Evolutionary conservation across 2,797 vertebrate genomes (phyloP).

Genomic region (Sebastes aleutianus): DNA sequence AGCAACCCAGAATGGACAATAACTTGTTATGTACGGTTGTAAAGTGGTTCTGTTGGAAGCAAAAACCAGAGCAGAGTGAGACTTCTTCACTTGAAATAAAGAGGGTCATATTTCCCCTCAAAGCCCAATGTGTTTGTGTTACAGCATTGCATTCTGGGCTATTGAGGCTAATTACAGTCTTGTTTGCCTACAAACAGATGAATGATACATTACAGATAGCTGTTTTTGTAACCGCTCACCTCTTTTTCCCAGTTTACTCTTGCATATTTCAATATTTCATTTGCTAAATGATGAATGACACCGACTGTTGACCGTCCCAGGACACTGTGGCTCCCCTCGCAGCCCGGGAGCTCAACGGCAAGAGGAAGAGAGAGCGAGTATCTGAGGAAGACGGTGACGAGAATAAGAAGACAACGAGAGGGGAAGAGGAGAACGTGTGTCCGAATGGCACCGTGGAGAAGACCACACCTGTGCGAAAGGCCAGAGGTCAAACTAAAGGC

Average conservation of each 20-base stretch:
- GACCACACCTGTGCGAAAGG: conserved; percentile 67
- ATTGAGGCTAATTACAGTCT: not conserved
- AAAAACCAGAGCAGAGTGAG: not conserved
- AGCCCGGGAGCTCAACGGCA: conserved; percentile 56
- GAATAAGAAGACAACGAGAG: conserved; percentile 12
- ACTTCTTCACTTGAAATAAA: not conserved
- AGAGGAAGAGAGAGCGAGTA: conserved; percentile 70
- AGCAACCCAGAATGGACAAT: not conserved
- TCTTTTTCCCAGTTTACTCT: not conserved
- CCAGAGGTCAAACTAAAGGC: conserved; percentile 52
- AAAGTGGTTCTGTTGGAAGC: no score
- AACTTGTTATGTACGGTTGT: no score
- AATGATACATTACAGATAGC: not conserved
- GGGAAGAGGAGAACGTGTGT: conserved; percentile 75
- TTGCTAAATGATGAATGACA: not conserved
- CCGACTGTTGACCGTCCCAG: conserved; percentile 28
- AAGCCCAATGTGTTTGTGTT: not conserved
- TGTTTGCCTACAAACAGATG: not conserved
- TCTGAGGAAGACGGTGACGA: conserved; percentile 14
- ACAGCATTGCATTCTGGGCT: not conserved
- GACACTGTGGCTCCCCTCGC: conserved; percentile 28
- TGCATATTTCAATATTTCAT: not conserved
- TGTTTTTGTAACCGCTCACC: not conserved
- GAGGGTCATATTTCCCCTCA: no score
- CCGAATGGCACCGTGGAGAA: conserved; percentile 65